These are phyloP conservation scores for Xiphophorus hellerii DNA, from an alignment of 2,113 vertebrate genomes.

Conservation along the genomic window DNA sequence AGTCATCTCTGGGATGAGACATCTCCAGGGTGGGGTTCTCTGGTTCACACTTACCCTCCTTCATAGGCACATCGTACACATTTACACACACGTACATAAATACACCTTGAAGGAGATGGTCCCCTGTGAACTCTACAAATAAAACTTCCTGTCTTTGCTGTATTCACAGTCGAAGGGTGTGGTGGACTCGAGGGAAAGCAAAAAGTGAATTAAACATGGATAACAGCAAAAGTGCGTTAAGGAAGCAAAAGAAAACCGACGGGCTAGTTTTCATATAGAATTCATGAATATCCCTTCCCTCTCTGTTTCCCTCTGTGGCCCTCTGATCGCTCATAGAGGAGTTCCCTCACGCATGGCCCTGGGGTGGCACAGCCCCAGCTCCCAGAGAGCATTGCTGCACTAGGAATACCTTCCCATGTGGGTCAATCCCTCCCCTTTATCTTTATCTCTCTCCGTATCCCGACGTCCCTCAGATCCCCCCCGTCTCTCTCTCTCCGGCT, in stretches of 20 bases:
- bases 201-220: slow-evolving; percentile 48
- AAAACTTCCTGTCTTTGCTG: slow-evolving; percentile 49
- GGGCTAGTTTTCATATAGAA: slow-evolving; percentile 45
- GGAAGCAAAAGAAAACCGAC: slow-evolving; percentile 47
- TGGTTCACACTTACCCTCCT: slow-evolving; percentile 42
- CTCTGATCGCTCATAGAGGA: slow-evolving; percentile 55
- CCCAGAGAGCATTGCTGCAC: slow-evolving; percentile 63
- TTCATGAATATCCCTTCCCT: slow-evolving; percentile 44
- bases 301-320: slow-evolving; percentile 29
- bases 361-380: slow-evolving; percentile 53
- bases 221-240: slow-evolving; percentile 57
- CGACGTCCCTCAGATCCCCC: background rate
- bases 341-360: slow-evolving; percentile 66
- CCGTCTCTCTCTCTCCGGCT: slow-evolving; percentile 22
- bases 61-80: slow-evolving; percentile 21
- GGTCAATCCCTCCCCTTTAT: slow-evolving; percentile 52
- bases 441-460: slow-evolving; percentile 24
- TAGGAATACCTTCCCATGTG: slow-evolving; percentile 69
- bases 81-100: slow-evolving; percentile 16
- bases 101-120: slow-evolving; percentile 40
- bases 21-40: slow-evolving; percentile 45
- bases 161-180: slow-evolving; percentile 38
- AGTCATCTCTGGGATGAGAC: slow-evolving; percentile 47
- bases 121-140: slow-evolving; percentile 28
- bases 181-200: slow-evolving; percentile 46